Base-by-base conservation (phyloP, 1,140 invertebrate genomes). In the Thaumetopoea pityocampa region DNA sequence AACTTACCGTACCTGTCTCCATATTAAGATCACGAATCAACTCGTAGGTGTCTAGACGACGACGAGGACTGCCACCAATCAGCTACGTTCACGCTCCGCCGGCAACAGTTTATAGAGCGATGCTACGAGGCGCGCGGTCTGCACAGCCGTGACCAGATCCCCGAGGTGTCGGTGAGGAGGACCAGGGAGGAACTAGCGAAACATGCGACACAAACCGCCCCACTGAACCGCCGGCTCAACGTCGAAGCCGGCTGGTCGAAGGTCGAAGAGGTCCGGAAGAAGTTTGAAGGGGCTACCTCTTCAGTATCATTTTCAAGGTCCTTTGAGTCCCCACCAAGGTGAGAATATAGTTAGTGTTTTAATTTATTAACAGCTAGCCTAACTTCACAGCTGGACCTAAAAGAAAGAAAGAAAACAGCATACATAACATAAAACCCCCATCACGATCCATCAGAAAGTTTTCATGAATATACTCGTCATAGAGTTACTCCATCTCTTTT, bases 211-310 rank as follows among this genome's bases (percentile, higher is more conserved):
- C 74, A 70, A 54, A 61, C 47, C 12, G 35, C 52, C 14, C 47
- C 59, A 44, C 46, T 72, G 46, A 66, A 60, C 34, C 67, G 78
- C 45, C 68, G 78, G 51, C 71, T 79, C 23, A 76, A 76, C 60
- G 67, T 78, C 20, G 74, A 79, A 51, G 73, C 73, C 5, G 69
- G 74, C 20, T 82, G 78, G 78, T 77, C 74, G 28, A 82, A 82
- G 48, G 78, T 82, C 49, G 78, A 82, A 56, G 73, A 82, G 50
- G 78, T 82, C 5, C 41, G 78, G 32, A 82, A 80, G 67, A 82
- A 80, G 54, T 80, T 82, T 26, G 78, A 82, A 34, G 68, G 67
- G n/a, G 73, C 62, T 0, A 64, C 73, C 4, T 50, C 59, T 7
- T 33, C 48, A 3, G 35, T 62, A 5, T 65, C 65, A 5, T 80